These are phyloP conservation scores for Mareca penelope DNA, from an alignment of 2,797 vertebrate genomes.

Conservation along the genomic window DNA sequence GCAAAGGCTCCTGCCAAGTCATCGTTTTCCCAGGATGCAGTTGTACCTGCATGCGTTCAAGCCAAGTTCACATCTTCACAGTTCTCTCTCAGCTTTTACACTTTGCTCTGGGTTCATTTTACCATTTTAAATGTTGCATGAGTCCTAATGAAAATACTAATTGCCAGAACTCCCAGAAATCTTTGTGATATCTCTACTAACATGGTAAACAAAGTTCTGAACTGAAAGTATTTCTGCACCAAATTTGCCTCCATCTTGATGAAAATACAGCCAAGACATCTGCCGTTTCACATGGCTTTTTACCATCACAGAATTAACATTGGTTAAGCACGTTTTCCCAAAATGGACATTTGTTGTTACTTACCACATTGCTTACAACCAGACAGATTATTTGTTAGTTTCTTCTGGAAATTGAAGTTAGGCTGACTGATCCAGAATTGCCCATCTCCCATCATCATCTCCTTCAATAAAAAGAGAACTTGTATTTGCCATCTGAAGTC, in stretches of 20 bases:
- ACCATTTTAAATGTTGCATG: neutral
- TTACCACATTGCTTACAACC: neutral
- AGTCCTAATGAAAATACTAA: neutral
- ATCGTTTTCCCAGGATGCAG: neutral
- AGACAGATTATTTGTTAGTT: neutral
- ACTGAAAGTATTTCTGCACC: neutral
- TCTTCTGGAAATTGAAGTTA: neutral
- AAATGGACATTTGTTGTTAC: neutral
- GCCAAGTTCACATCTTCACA: neutral
- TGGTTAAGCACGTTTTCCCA: neutral
- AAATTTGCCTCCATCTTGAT: neutral
- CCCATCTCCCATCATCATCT: neutral
- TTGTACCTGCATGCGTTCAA: neutral
- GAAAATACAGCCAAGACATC: neutral
- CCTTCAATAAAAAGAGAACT: neutral
- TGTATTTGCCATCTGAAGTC: neutral
- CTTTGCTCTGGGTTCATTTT: neutral
- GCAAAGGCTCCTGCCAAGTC: neutral
- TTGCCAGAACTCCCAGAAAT: neutral
- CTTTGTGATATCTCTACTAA: neutral
- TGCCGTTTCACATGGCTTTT: neutral
- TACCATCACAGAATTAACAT: neutral
- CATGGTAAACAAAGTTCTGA: neutral
- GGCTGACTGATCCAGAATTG: neutral
- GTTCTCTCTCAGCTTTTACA: neutral